Evolutionary conservation across 37 sponge, comb jelly and placozoan genomes (phyloP), one percentile per base, ranked within the genome.

Genomic region (Geodia barretti): DNA sequence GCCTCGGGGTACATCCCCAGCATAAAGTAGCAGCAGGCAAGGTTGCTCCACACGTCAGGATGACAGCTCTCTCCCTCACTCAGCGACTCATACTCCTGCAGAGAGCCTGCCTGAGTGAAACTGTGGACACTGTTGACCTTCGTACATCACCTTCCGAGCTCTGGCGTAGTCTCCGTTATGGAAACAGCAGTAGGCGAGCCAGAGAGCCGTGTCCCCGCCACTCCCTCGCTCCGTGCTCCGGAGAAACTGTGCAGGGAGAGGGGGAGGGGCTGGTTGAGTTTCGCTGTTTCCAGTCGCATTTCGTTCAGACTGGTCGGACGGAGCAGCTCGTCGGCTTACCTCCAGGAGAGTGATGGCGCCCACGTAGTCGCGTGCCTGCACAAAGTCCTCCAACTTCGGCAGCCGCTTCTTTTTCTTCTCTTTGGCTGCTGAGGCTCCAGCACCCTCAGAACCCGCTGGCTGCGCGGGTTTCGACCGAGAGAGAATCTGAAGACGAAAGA

Each of bases 1-100:
- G 99, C 91, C 63, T 99, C 94, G 37, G 78, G 43, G 69, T 97
- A 99, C 97, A 97, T 95, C 31, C 99, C 99, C 58, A 99, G 74
- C 86, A 95, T 95, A 85, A 99, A 95, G 81, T 90, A 88, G 68
- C 92, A 91, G 59, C 91, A 92, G 8, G 93, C 97, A 20, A 99
- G 81, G 41, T 94, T 86, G 28, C 54, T 42, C 88, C 90, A 91
- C 19, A 79, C 73, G 39, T 98, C 99, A 32, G 92, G 86, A 30
- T 79, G 72, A 43, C 83, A 82, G 32, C 75, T 71, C 21, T 84
- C 86, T 7, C 4, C 41, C 40, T 88, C 71, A 35, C 84, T 73
- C 62, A 98, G 68, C 23, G 19, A 33, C 42, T 89, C 85, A 83
- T 96, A 98, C 76, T 96, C 99, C 97, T 97, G 71, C 11, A 72